These are phyloP conservation scores for Epicauta chinensis DNA, from an alignment of 1,140 invertebrate genomes.

Conservation along the genomic window DNA sequence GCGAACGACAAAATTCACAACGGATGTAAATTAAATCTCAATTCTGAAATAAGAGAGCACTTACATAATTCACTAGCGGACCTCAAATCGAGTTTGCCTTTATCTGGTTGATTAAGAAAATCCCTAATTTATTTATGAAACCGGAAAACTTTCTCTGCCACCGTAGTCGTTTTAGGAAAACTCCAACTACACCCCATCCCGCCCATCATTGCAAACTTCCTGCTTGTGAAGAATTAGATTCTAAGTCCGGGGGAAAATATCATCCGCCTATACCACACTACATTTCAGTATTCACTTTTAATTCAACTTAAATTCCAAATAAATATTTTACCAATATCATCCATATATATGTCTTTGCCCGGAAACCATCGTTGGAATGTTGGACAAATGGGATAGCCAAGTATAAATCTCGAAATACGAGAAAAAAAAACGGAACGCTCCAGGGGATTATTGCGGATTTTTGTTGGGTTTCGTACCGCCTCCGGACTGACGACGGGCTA, in stretches of 20 bases:
- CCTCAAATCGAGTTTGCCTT: constrained; percentile 5
- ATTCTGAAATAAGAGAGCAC: constrained; percentile 3
- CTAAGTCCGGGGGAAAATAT: not conserved
- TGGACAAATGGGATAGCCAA: not conserved
- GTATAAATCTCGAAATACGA: not conserved
- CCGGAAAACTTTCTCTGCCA: constrained; percentile 1
- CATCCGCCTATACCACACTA: not conserved
- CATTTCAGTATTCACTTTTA: not conserved
- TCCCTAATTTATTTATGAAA: constrained; percentile 5
- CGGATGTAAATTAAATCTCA: constrained; percentile 3
- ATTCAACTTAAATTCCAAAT: not conserved
- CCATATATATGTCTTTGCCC: not conserved
- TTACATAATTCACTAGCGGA: constrained; percentile 4
- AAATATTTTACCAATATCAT: not conserved
- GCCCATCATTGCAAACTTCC: too few relatives aligned
- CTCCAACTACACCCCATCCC: not conserved
- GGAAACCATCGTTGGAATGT: not conserved
- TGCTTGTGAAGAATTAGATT: not conserved
- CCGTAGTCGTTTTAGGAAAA: not conserved
- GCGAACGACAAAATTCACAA: not conserved
- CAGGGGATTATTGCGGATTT: constrained; percentile 3
- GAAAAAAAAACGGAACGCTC: not conserved
- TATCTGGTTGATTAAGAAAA: constrained; percentile 5
- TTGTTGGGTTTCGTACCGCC: not conserved
- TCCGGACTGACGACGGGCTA: too few relatives aligned